Conservation (phyloP, 37 sponge, comb jelly and placozoan genomes). For the Cliona cf. orientalis region DNA sequence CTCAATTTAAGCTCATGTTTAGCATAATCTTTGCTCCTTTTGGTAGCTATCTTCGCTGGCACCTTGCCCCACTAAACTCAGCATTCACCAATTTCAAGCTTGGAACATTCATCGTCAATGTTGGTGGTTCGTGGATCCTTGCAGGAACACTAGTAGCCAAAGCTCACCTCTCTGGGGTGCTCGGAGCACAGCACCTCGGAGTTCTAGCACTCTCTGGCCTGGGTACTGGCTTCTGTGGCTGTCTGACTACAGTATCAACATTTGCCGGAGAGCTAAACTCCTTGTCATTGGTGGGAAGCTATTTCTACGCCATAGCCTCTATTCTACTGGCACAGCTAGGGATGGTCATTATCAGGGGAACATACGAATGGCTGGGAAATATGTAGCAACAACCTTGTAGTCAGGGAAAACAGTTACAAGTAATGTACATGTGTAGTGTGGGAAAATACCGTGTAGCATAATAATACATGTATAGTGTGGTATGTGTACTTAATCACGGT, state of each 20-base stretch:
- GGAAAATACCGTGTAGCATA: too few species aligned
- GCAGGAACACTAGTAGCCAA: slow-evolving; percentile 5
- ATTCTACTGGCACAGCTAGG: slow-evolving; percentile 38
- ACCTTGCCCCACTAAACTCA: slow-evolving; percentile 41
- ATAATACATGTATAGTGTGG: too few species aligned
- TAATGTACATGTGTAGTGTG: too few species aligned
- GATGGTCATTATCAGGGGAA: slow-evolving; percentile 25
- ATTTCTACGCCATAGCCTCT: slow-evolving; percentile 39
- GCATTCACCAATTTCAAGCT: slow-evolving; percentile 33
- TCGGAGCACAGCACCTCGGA: background rate
- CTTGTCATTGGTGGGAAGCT: slow-evolving; percentile 19
- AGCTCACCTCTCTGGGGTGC: too few species aligned
- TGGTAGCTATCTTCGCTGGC: slow-evolving; percentile 63
- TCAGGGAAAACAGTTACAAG: too few species aligned
- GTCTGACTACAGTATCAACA: slow-evolving; percentile 75
- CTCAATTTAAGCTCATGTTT: slow-evolving; percentile 36
- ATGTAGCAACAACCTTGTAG: too few species aligned
- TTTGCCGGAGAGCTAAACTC: slow-evolving; percentile 46
- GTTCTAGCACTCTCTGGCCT: slow-evolving; percentile 10
- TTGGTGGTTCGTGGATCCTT: slow-evolving; percentile 42
- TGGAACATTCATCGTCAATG: slow-evolving; percentile 68
- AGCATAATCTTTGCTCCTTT: slow-evolving; percentile 24
- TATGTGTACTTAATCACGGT: too few species aligned
- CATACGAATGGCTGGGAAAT: slow-evolving; percentile 13
- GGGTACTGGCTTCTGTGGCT: slow-evolving; percentile 66